A percentile compares a stretch with the other conserved stretches of the same genome.
Evolutionary conservation across 2,888 invertebrate genomes (phyloP).

Genomic region (Spicauda simplicius): DNA sequence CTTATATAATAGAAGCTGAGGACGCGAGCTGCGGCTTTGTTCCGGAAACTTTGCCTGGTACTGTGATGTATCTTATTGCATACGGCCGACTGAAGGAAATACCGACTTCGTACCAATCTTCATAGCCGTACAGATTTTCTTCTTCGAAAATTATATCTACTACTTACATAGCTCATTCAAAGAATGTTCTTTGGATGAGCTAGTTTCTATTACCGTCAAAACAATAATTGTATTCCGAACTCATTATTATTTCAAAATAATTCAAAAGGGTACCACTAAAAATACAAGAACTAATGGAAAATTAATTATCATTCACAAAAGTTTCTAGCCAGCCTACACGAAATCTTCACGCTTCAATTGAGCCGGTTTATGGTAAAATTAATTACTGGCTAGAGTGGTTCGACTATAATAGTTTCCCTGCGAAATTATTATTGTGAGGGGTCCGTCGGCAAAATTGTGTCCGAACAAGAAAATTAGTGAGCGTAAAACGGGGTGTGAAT

Average conservation of each 20-base stretch:
- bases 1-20: slow-evolving; percentile 59
- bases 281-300: slow-evolving; percentile 66
- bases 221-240: slow-evolving; percentile 38
- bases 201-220: slow-evolving; percentile 19
- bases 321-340: slow-evolving; percentile 73
- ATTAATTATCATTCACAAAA: slow-evolving; percentile 76
- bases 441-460: slow-evolving; percentile 77
- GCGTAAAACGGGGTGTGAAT: slow-evolving; percentile 84
- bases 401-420: slow-evolving; percentile 82
- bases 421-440: slow-evolving; percentile 82
- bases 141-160: no score
- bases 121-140: neutral
- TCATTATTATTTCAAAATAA: slow-evolving; percentile 30
- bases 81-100: slow-evolving; percentile 60
- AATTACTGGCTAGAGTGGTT: slow-evolving; percentile 82
- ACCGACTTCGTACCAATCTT: slow-evolving; percentile 47
- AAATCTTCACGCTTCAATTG: slow-evolving; percentile 83
- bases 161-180: neutral
- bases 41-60: slow-evolving; percentile 70
- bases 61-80: slow-evolving; percentile 76
- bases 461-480: slow-evolving; percentile 85
- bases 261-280: slow-evolving; percentile 50
- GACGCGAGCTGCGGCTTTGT: slow-evolving; percentile 76
- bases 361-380: slow-evolving; percentile 82
- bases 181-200: neutral